Evolutionary conservation across 2,113 vertebrate species (phyloP).

Genomic region (Sardina pilchardus): DNA sequence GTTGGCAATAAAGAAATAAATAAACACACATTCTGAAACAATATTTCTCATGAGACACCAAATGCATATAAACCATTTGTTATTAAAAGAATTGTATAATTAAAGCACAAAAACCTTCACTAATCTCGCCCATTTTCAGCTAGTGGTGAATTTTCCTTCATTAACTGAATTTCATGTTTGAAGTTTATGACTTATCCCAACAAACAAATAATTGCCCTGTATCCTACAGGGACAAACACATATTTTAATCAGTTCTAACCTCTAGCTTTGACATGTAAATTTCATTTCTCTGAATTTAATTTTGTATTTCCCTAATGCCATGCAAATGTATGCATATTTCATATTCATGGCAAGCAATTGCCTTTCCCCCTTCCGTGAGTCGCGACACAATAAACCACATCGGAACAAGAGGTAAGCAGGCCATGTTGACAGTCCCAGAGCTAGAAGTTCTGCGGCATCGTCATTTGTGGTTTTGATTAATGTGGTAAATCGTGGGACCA

Average conservation of each 20-base stretch:
- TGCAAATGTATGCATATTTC: conserved; percentile 64
- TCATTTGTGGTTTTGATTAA: neutral
- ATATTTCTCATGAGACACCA: conserved; percentile 44
- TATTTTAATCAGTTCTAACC: conserved; percentile 67
- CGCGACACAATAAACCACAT: conserved; percentile 55
- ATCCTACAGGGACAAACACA: conserved; percentile 47
- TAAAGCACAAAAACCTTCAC: conserved; percentile 53
- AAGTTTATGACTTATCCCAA: conserved; percentile 64
- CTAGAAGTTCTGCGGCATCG: neutral
- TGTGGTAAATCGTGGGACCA: neutral
- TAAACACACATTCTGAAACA: neutral
- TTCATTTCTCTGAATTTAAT: conserved; percentile 61
- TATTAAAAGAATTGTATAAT: conserved; percentile 61
- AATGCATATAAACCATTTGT: conserved; percentile 45
- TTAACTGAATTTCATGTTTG: conserved; percentile 62
- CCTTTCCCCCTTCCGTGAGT: conserved; percentile 55
- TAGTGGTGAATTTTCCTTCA: conserved; percentile 61
- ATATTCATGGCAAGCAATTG: conserved; percentile 63
- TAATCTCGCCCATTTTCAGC: conserved; percentile 53
- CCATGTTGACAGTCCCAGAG: neutral
- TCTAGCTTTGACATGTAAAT: conserved; percentile 64
- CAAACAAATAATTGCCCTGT: conserved; percentile 67
- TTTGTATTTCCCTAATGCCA: conserved; percentile 47
- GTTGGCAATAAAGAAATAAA: neutral
- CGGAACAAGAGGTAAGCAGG: conserved; percentile 29